Evolutionary conservation across 37 sponge, comb jelly and placozoan species (phyloP), one percentile per base, ranked within the genome.

Genomic region (Hexactinellida sp.): DNA sequence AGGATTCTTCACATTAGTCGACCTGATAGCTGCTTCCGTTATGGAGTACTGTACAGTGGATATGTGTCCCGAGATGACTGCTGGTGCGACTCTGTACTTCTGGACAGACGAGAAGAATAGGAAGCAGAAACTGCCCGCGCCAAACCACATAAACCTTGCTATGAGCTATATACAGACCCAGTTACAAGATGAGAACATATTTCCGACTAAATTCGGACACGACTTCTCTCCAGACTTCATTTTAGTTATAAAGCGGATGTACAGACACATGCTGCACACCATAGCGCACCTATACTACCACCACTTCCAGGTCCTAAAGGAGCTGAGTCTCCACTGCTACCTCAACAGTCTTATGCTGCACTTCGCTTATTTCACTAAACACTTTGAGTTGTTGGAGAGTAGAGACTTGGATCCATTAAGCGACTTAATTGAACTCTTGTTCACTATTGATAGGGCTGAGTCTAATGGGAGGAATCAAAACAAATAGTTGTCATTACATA

Each of bases 211-310:
- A 84, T 93, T 91, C 89, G 94, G 94, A 91, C 36, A 85, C 36
- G 90, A 92, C 1, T 92, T 92, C 63, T 93, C 95, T 47, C 38
- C 84, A 3, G 93, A 90, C 54, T 92, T 92, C 76, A 84, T 89
- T 21, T 82, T 86, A 35, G 88, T 89, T 36, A 87, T 95, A 19
- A 90, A 86, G 86, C 91, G 88, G 54, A 88, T 92, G 39, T 95
- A 91, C 90, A 90, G 90, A 36, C 85, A 90, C 41, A 92, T 89
- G 84, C 91, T 92, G 85, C 86, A 87, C 36, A 92, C 92, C 25
- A 39, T 95, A 24, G 95, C 93, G 0, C 95, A 95, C 89, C 89
- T 95, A 36, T 95, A 95, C 82, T 89, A 89, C 83, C 91, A 92
- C 38, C 95, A 95, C 84, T 95, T 88, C 87, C 82, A 84, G 9